Conservation (phyloP, 1,140 invertebrate species). For the Drosophila dunni region DNA sequence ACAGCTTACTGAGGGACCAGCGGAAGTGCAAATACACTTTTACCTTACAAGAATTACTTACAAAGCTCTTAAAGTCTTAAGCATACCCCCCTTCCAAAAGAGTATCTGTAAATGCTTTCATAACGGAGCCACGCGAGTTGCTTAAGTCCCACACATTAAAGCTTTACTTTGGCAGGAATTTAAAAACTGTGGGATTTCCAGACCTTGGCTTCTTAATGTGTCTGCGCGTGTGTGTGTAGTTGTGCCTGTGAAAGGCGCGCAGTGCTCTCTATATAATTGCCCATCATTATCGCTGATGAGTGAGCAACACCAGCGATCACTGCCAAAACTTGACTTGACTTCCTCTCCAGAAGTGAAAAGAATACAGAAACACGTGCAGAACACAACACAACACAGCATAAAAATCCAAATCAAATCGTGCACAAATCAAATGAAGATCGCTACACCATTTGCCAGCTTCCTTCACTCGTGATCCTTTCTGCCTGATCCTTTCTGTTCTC, state of each 20-base stretch:
- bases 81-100: neutral
- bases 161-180: neutral
- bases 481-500: conserved; percentile 6
- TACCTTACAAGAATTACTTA: no score
- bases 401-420: conserved; percentile 66
- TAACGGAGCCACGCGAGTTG: conserved; percentile 49
- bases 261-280: conserved; percentile 62
- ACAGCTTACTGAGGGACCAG: neutral
- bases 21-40: neutral
- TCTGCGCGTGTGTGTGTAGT: neutral
- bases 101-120: neutral
- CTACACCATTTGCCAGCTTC: neutral
- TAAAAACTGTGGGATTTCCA: conserved; percentile 8
- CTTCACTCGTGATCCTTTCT: neutral
- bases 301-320: conserved; percentile 61
- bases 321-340: conserved; percentile 52
- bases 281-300: conserved; percentile 81
- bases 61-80: neutral
- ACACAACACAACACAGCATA: conserved; percentile 23
- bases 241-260: conserved; percentile 34
- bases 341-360: conserved; percentile 31
- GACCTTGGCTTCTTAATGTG: neutral
- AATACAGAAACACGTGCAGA: conserved; percentile 51
- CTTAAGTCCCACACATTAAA: neutral
- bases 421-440: conserved; percentile 71